These are phyloP conservation scores for Brachymystax lenok DNA, from an alignment of 2,797 vertebrate genomes.

Conservation along the genomic window DNA sequence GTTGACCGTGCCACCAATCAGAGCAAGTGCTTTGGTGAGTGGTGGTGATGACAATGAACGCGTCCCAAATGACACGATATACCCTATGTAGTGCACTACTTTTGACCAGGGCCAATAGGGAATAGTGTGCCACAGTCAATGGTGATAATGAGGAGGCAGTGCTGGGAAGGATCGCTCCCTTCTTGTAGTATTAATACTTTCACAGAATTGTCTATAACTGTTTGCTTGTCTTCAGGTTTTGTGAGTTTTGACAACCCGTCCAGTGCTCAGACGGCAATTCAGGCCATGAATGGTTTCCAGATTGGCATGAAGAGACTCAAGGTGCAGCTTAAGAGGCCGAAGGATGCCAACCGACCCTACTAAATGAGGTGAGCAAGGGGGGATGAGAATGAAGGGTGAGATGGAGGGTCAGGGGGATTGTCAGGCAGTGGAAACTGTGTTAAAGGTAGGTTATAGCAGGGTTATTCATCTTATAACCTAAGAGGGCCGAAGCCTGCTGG, in stretches of 20 bases:
- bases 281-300: slow-evolving; percentile 99
- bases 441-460: slow-evolving; percentile 27
- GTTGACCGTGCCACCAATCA: slow-evolving; percentile 96
- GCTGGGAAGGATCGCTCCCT: not conserved
- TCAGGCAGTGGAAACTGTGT: slow-evolving; percentile 51
- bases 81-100: not conserved
- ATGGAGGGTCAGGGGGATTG: slow-evolving; percentile 22
- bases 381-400: not conserved
- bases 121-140: too few species aligned
- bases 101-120: not conserved
- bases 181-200: not conserved
- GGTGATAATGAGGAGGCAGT: not conserved
- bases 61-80: not conserved
- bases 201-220: not conserved
- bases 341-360: slow-evolving; percentile 98
- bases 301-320: slow-evolving; percentile 99
- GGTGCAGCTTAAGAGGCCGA: slow-evolving; percentile 97
- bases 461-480: too few species aligned
- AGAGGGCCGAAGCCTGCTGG: too few species aligned
- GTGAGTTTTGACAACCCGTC: slow-evolving; percentile 98
- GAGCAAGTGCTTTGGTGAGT: slow-evolving; percentile 96
- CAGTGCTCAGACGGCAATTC: slow-evolving; percentile 97
- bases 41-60: not conserved
- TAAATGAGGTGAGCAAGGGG: slow-evolving; percentile 62
- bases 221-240: slow-evolving; percentile 76